Evolutionary conservation across 1,140 invertebrate species (phyloP).

Genomic region (Steinernema khuongi): DNA sequence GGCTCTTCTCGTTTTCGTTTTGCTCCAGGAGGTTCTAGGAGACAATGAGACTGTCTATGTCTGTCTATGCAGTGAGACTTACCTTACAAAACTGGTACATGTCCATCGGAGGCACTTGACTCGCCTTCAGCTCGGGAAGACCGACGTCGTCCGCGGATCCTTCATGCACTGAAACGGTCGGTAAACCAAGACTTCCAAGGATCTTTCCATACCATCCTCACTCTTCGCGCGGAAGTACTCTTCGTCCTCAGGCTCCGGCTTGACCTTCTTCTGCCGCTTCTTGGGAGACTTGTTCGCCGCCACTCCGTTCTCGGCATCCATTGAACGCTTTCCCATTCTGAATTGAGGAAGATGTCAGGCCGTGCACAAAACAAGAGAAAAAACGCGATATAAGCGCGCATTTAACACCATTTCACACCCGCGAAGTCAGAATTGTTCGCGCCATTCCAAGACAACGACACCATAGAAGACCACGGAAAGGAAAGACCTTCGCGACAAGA

Average conservation of each 20-base stretch:
- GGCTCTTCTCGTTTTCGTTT: neutral
- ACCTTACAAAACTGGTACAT: constrained; percentile 3
- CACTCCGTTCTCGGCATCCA: neutral
- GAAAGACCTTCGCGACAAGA: too few species aligned
- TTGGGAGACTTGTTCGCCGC: neutral
- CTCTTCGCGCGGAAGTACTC: neutral
- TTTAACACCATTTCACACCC: too few species aligned
- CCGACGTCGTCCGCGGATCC: neutral
- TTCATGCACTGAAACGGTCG: too few species aligned
- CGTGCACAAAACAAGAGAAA: too few species aligned
- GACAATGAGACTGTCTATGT: neutral
- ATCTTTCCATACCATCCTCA: too few species aligned
- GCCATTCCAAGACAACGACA: too few species aligned
- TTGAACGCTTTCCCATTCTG: neutral
- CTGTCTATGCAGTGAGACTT: neutral
- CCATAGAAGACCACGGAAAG: too few species aligned
- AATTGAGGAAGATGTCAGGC: too few species aligned
- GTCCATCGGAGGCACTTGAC: neutral
- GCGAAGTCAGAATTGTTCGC: too few species aligned
- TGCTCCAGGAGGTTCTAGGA: neutral
- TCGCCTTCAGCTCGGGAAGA: neutral
- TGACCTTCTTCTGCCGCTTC: neutral
- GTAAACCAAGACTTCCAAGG: too few species aligned
- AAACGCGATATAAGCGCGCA: too few species aligned
- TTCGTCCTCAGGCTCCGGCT: neutral